Percentiles rank a stretch among this genome's conserved stretches.
phyloP scores from a whole-genome alignment of 2,797 vertebrate genomes.

The Premnoplex brunnescens region DNA sequence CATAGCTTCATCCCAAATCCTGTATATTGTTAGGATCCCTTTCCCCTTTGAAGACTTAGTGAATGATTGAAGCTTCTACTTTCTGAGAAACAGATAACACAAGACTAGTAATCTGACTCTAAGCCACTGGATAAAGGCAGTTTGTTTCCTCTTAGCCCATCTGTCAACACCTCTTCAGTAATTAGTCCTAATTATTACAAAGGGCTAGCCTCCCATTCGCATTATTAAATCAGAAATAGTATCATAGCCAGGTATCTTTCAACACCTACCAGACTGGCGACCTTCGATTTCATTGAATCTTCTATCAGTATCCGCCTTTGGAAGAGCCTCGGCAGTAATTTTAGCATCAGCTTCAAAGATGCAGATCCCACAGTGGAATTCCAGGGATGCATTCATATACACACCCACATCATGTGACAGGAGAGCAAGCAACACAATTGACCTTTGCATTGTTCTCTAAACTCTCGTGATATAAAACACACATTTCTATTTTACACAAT shows the following conservation, averaged over 20 bases:
- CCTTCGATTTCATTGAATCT: constrained; percentile 99
- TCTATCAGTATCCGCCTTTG: constrained; percentile 88
- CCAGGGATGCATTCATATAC: constrained; percentile 74
- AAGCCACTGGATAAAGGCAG: constrained; percentile 99
- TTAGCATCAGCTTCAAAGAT: constrained; percentile 91
- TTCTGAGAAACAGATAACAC: constrained; percentile 96
- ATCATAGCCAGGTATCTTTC: constrained; percentile 94
- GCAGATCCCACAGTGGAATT: constrained; percentile 76
- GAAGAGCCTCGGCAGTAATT: constrained; percentile 79
- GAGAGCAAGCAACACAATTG: constrained; percentile 66
- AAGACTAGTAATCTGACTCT: constrained; percentile 98
- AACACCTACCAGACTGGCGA: constrained; percentile 89
- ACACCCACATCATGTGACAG: constrained; percentile 63
- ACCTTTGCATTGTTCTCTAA: constrained; percentile 74
- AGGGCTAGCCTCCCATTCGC: constrained; percentile 98
- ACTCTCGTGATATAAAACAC: constrained; percentile 48
- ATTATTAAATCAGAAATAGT: constrained; percentile 99
- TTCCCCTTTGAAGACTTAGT: constrained; percentile 85
- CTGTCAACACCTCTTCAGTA: constrained; percentile 99
- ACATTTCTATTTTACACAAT: constrained; percentile 41
- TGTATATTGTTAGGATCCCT: constrained; percentile 76
- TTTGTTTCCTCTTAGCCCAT: constrained; percentile 97
- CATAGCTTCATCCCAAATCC: constrained; percentile 84
- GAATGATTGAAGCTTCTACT: constrained; percentile 90
- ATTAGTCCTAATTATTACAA: constrained; percentile 99